These are phyloP conservation scores for Euthynnus affinis DNA, from an alignment of 2,797 vertebrate species.

Conservation along the genomic window DNA sequence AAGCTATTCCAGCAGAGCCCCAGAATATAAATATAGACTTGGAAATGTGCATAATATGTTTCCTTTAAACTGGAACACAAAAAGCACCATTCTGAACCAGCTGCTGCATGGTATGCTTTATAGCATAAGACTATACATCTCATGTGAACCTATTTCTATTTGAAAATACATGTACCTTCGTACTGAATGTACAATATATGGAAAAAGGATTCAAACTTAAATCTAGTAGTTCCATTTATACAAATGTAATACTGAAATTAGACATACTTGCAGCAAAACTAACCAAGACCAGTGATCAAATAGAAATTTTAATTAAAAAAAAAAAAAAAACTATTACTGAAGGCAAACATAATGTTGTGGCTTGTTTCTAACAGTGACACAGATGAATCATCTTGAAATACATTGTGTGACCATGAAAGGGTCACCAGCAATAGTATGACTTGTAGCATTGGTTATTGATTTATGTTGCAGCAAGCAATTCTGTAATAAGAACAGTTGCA, in stretches of 20 bases:
- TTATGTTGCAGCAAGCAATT: no score
- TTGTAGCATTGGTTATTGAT: no score
- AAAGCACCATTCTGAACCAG: slow-evolving; percentile 6
- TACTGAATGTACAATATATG: not conserved
- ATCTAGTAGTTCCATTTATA: not conserved
- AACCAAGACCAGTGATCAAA: not conserved
- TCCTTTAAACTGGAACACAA: no score
- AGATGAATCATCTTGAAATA: no score
- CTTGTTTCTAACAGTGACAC: not conserved
- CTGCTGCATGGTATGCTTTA: slow-evolving; percentile 6
- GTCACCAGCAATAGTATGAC: no score
- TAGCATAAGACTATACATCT: not conserved
- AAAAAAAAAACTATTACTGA: not conserved
- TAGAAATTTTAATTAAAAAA: not conserved
- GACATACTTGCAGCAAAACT: not conserved
- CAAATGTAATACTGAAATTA: not conserved
- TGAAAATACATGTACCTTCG: not conserved
- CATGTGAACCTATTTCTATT: not conserved
- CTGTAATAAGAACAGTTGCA: no score
- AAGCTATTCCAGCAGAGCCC: no score
- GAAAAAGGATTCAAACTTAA: not conserved
- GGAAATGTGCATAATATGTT: no score
- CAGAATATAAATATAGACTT: no score
- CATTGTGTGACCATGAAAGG: no score
- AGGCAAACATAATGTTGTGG: no score